Conservation (phyloP, 2,888 invertebrate genomes). For the Sesia apiformis region DNA sequence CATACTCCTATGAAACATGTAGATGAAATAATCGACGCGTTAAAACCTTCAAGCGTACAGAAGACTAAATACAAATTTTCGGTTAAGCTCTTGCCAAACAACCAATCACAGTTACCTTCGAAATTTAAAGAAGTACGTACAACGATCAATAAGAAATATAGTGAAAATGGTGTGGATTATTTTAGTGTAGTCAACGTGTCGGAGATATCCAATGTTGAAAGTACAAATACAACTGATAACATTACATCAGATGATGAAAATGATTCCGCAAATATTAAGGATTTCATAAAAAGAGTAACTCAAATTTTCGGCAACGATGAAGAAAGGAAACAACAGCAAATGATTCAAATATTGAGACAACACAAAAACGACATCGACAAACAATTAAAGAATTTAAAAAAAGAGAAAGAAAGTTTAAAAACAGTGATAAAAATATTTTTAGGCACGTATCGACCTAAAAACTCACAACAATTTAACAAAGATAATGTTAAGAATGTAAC, state of each 20-base stretch:
- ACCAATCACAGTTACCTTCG: constrained; percentile 23
- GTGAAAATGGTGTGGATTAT: constrained; percentile 44
- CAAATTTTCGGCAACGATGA: neutral
- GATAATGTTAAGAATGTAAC: no score
- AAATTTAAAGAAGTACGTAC: constrained; percentile 58
- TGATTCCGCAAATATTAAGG: no score
- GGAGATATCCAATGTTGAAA: constrained; percentile 49
- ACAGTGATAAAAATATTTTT: constrained; percentile 8
- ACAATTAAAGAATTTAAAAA: constrained; percentile 33
- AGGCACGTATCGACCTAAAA: neutral
- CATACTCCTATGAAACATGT: constrained; percentile 14
- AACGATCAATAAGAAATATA: constrained; percentile 53
- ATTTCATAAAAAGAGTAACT: neutral
- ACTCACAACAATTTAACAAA: no score
- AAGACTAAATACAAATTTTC: constrained; percentile 37
- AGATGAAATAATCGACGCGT: constrained; percentile 25
- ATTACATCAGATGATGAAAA: neutral
- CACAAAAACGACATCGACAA: constrained; percentile 39
- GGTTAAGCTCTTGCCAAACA: constrained; percentile 54
- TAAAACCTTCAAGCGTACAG: constrained; percentile 3
- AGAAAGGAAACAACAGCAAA: constrained; percentile 23
- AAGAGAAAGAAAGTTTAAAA: constrained; percentile 36
- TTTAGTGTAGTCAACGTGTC: constrained; percentile 52
- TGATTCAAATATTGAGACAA: constrained; percentile 29
- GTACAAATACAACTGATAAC: constrained; percentile 22